Evolutionary conservation across 2,888 invertebrate species (phyloP).

Genomic region (Xylocampa areola): DNA sequence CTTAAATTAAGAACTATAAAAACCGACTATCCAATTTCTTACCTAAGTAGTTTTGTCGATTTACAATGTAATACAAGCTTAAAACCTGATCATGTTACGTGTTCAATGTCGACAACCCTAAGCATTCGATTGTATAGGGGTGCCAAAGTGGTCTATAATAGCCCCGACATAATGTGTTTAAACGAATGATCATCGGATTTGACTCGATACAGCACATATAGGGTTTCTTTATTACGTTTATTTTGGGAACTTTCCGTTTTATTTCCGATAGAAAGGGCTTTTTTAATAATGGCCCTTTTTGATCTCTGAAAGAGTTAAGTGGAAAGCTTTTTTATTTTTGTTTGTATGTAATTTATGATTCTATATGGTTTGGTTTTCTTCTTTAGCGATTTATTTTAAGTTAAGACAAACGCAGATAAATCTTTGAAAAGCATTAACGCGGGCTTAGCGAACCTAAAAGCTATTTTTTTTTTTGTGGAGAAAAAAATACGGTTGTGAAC

Average conservation of each 20-base stretch:
- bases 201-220: slow-evolving; percentile 50
- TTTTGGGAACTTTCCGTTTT: slow-evolving; percentile 50
- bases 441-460: too few species aligned
- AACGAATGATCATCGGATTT: slow-evolving; percentile 62
- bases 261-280: slow-evolving; percentile 49
- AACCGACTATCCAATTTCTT: neutral
- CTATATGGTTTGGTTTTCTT: slow-evolving; percentile 6
- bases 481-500: too few species aligned
- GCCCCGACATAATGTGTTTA: slow-evolving; percentile 59
- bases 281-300: slow-evolving; percentile 52
- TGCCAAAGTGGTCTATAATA: slow-evolving; percentile 68
- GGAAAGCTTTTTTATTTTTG: slow-evolving; percentile 50
- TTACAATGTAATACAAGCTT: neutral
- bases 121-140: slow-evolving; percentile 53
- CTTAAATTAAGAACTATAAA: neutral
- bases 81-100: neutral
- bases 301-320: slow-evolving; percentile 41
- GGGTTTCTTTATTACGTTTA: slow-evolving; percentile 53
- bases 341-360: slow-evolving; percentile 45
- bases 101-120: slow-evolving; percentile 49
- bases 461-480: too few species aligned
- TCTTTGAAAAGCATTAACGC: too few species aligned
- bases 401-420: too few species aligned
- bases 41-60: neutral
- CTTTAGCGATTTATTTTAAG: slow-evolving; percentile 2